Evolutionary conservation across 2,113 vertebrate species (phyloP).

Genomic region (Boulengeromyrus knoepffleri): DNA sequence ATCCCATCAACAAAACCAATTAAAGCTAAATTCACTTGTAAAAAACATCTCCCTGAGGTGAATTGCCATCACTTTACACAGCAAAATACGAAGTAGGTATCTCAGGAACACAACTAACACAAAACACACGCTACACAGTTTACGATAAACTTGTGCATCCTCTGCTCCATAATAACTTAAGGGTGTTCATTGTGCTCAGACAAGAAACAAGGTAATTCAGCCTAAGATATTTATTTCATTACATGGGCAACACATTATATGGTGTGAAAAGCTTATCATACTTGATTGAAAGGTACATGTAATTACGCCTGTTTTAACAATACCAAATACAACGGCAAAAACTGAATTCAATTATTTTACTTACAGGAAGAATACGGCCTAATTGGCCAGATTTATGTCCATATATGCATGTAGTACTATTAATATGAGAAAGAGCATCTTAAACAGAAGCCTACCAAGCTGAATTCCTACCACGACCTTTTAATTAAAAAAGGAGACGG

Average conservation of each 20-base stretch:
- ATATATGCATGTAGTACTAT: slow-evolving; percentile 16
- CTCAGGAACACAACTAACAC: background rate
- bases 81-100: background rate
- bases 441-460: background rate
- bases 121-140: background rate
- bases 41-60: background rate
- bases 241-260: slow-evolving; percentile 10
- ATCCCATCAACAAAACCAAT: background rate
- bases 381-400: background rate
- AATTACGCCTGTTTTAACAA: slow-evolving; percentile 15
- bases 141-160: background rate
- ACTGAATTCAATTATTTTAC: background rate
- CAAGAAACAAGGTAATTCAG: background rate
- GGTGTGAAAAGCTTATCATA: background rate
- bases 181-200: background rate
- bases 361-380: slow-evolving; percentile 1
- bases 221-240: slow-evolving; percentile 20
- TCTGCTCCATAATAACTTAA: background rate
- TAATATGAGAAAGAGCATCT: background rate
- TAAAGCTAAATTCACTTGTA: background rate
- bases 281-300: slow-evolving; percentile 2
- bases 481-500: background rate
- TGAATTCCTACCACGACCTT: background rate
- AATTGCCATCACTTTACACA: background rate
- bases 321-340: background rate